Percentiles rank a stretch among this genome's conserved stretches.
These are phyloP conservation scores for Sebastes miniatus DNA, from an alignment of 2,797 vertebrate species.

Conservation along the genomic window DNA sequence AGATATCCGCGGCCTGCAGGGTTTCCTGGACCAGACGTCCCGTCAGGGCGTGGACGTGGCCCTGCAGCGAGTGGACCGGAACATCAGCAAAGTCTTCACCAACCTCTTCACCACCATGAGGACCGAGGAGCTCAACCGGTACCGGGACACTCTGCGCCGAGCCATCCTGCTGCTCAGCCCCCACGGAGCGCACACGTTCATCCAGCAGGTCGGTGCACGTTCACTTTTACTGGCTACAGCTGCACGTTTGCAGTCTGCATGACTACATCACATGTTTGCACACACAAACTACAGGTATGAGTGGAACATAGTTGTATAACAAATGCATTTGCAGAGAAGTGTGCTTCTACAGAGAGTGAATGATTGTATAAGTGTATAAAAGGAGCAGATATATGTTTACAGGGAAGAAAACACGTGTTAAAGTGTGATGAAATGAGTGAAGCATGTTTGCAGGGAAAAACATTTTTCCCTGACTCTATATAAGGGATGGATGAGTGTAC, in stretches of 20 bases:
- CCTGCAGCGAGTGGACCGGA: slow-evolving; percentile 94
- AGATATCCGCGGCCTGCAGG: slow-evolving; percentile 96
- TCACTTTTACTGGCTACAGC: background rate
- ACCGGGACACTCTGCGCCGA: slow-evolving; percentile 91
- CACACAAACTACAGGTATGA: background rate
- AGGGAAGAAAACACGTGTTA: background rate
- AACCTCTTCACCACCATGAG: slow-evolving; percentile 96
- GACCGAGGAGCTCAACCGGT: slow-evolving; percentile 95
- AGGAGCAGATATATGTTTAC: background rate
- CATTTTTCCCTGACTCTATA: too few species aligned
- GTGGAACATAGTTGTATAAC: background rate
- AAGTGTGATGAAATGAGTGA: background rate
- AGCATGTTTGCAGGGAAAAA: too few species aligned
- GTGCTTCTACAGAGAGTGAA: background rate
- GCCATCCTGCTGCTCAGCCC: slow-evolving; percentile 95
- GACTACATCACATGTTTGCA: background rate
- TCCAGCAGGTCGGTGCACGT: slow-evolving; percentile 87
- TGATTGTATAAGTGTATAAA: background rate
- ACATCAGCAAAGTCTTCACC: slow-evolving; percentile 94
- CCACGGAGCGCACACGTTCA: slow-evolving; percentile 91
- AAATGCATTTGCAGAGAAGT: background rate
- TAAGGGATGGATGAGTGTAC: background rate
- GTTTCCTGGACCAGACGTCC: slow-evolving; percentile 94
- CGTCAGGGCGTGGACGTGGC: slow-evolving; percentile 94
- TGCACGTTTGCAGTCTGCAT: background rate